These are phyloP conservation scores for Campoletis sonorensis DNA, from an alignment of 1,140 invertebrate species.

Conservation along the genomic window DNA sequence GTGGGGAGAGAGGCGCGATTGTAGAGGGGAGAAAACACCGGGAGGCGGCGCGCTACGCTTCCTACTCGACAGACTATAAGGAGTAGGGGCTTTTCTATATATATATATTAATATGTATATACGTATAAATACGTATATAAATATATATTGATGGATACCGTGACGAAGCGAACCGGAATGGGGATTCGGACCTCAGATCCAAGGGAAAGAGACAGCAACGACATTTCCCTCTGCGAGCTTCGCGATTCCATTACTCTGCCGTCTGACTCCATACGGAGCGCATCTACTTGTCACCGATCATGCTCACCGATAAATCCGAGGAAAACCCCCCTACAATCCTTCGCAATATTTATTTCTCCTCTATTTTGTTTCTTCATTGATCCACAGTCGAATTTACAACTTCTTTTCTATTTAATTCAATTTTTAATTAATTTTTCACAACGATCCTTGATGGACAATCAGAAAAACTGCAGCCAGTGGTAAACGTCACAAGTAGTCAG, in stretches of 20 bases:
- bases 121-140: constrained; percentile 38
- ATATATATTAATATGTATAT: constrained; percentile 30
- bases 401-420: no score
- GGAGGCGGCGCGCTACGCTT: constrained; percentile 63
- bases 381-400: no score
- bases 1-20: constrained; percentile 61
- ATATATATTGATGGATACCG: constrained; percentile 21
- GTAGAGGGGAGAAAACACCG: constrained; percentile 57
- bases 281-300: constrained; percentile 20
- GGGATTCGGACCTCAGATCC: constrained; percentile 23
- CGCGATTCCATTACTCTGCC: not conserved
- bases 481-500: no score
- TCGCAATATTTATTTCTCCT: not conserved
- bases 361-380: no score
- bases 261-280: constrained; percentile 44
- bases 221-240: not conserved
- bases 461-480: no score
- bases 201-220: not conserved
- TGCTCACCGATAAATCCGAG: not conserved
- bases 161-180: not conserved
- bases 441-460: no score
- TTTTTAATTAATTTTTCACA: no score
- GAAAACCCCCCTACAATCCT: no score
- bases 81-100: constrained; percentile 38
- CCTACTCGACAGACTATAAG: constrained; percentile 33